These are phyloP conservation scores for Clivina fossor DNA, from an alignment of 2,888 invertebrate genomes.

Conservation along the genomic window DNA sequence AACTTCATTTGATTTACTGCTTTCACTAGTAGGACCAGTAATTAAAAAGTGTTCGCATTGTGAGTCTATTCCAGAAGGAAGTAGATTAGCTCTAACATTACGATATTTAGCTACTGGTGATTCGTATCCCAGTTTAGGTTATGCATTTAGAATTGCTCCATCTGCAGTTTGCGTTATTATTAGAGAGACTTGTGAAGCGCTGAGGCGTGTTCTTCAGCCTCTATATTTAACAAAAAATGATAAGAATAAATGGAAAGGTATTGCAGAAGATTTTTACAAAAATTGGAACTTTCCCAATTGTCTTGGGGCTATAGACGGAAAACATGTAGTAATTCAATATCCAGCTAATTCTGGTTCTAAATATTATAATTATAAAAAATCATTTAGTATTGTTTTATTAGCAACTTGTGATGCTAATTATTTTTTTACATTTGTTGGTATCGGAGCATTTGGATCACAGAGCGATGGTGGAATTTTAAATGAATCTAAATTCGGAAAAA, in stretches of 20 bases:
- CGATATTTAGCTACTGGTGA: background rate
- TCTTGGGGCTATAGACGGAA: conserved; percentile 1
- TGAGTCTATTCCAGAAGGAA: conserved; percentile 6
- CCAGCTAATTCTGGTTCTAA: background rate
- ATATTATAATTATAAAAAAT: background rate
- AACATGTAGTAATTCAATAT: conserved; percentile 2
- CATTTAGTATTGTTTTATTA: conserved; percentile 1
- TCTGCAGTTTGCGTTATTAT: background rate
- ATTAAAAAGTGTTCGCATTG: background rate
- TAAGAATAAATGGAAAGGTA: conserved; percentile 1
- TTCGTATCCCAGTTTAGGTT: conserved; percentile 23
- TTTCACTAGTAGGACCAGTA: background rate
- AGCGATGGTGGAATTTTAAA: conserved; percentile 2
- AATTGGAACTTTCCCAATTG: conserved; percentile 3
- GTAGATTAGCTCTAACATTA: conserved; percentile 6
- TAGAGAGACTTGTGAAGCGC: background rate
- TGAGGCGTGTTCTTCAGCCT: background rate
- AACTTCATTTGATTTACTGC: background rate
- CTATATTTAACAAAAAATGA: background rate
- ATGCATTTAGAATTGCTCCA: conserved; percentile 1
- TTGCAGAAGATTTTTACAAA: background rate
- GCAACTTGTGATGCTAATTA: conserved; percentile 4
- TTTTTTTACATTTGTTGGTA: background rate
- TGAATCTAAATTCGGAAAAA: too few relatives aligned
- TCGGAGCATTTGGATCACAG: conserved; percentile 2